Evolutionary conservation across 2,113 vertebrate genomes (phyloP).

Genomic region (Lipophrys pholis): DNA sequence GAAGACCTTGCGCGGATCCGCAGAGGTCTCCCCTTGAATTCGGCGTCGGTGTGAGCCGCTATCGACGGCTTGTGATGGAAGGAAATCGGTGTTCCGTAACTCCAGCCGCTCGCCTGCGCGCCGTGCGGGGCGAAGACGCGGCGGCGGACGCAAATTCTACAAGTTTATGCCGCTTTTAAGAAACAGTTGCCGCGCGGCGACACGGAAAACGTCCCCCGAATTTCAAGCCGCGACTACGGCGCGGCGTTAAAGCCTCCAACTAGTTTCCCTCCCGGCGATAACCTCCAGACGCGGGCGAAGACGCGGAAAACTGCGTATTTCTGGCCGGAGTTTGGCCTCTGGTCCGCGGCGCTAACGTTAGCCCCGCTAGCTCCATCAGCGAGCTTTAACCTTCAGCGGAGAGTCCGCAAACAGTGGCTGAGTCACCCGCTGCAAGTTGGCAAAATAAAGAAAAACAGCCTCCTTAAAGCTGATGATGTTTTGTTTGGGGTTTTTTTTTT

Average conservation of each 20-base stretch:
- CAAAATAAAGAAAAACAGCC: slow-evolving; percentile 2
- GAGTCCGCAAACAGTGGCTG: slow-evolving; percentile 46
- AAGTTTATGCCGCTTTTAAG: slow-evolving; percentile 46
- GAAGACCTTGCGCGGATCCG: neutral
- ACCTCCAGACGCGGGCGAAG: neutral
- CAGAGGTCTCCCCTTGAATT: slow-evolving; percentile 11
- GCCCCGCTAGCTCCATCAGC: slow-evolving; percentile 73
- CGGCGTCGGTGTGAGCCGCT: slow-evolving; percentile 1
- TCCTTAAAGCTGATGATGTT: slow-evolving; percentile 15
- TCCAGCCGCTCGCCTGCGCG: slow-evolving; percentile 7
- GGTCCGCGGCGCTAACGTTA: slow-evolving; percentile 61
- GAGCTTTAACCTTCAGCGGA: slow-evolving; percentile 80
- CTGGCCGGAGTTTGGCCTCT: slow-evolving; percentile 64
- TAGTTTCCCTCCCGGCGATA: too few species aligned
- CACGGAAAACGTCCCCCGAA: neutral
- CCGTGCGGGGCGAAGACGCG: too few species aligned
- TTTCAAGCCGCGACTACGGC: neutral
- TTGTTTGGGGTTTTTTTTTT: too few species aligned
- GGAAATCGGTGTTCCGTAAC: slow-evolving; percentile 32
- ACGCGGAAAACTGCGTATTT: slow-evolving; percentile 40
- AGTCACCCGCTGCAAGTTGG: slow-evolving; percentile 51
- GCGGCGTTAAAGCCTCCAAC: neutral
- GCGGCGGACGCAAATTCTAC: slow-evolving; percentile 17
- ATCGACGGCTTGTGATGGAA: neutral
- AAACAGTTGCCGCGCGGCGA: neutral